These are phyloP conservation scores for Idaea dimidiata DNA, from an alignment of 2,888 invertebrate species.

Conservation along the genomic window DNA sequence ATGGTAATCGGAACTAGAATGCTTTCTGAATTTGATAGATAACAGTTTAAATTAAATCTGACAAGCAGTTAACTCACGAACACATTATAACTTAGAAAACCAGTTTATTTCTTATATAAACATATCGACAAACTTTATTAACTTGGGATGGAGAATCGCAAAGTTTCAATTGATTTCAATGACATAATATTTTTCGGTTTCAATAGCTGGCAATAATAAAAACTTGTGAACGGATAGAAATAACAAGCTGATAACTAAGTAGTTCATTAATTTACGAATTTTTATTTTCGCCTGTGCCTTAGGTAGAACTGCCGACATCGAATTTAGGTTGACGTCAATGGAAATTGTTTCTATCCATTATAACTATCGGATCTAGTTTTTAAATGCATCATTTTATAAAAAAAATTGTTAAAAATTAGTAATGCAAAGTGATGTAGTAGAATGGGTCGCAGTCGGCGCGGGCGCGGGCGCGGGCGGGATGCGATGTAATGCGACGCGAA, in stretches of 20 bases:
- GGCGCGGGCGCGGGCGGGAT: too few species aligned
- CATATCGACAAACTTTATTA: neutral
- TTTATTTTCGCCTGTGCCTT: too few species aligned
- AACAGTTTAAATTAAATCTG: neutral
- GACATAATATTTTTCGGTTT: neutral
- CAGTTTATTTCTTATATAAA: neutral
- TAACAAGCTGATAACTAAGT: too few species aligned
- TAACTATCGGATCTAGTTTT: neutral
- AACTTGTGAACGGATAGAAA: too few species aligned
- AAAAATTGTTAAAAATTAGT: neutral
- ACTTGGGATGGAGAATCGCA: neutral
- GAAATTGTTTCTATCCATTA: too few species aligned
- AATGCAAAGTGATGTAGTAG: neutral
- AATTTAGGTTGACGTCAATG: too few species aligned
- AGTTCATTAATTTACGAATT: too few species aligned
- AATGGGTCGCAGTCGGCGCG: too few species aligned
- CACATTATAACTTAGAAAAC: neutral
- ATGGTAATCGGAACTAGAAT: neutral
- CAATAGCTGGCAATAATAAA: too few species aligned
- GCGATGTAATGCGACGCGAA: constrained; percentile 2
- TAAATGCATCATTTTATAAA: neutral
- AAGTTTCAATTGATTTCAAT: neutral
- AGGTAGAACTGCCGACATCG: too few species aligned
- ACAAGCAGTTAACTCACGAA: neutral
- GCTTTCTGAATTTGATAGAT: neutral